These are phyloP conservation scores for Hippocampus abdominalis DNA, from an alignment of 2,113 vertebrate genomes.

Conservation along the genomic window DNA sequence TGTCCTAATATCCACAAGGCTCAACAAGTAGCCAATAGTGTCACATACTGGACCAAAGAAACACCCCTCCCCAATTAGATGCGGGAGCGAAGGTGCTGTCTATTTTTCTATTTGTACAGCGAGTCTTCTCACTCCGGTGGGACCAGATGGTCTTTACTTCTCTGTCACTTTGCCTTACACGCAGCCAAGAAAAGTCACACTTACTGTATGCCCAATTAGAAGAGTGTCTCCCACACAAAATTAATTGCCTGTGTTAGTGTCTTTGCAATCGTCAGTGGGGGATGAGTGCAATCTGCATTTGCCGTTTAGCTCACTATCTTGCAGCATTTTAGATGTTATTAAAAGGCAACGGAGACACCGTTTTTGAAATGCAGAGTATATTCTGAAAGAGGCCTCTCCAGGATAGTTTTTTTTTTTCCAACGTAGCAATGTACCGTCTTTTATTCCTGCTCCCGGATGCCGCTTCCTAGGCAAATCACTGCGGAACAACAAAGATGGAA, in stretches of 20 bases:
- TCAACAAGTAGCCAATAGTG: neutral
- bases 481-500: conserved; percentile 52
- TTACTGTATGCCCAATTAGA: conserved; percentile 65
- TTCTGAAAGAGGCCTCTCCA: neutral
- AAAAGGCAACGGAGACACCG: neutral
- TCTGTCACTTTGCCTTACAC: conserved; percentile 65
- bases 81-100: neutral
- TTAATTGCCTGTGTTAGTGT: conserved; percentile 63
- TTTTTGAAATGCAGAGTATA: conserved; percentile 21
- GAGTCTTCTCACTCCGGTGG: conserved; percentile 53
- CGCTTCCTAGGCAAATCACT: conserved; percentile 33
- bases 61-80: neutral
- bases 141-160: conserved; percentile 69
- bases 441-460: conserved; percentile 31
- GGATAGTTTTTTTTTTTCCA: neutral
- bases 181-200: conserved; percentile 66
- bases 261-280: conserved; percentile 56
- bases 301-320: conserved; percentile 40
- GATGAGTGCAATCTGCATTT: conserved; percentile 47
- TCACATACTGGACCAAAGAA: neutral
- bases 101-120: conserved; percentile 52
- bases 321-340: conserved; percentile 12
- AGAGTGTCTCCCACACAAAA: conserved; percentile 60
- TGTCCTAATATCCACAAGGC: neutral
- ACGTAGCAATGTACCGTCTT: conserved; percentile 21